Evolutionary conservation across 2,888 invertebrate genomes (phyloP), one percentile per base, ranked within the genome.

Genomic region (Synergus umbraculus): DNA sequence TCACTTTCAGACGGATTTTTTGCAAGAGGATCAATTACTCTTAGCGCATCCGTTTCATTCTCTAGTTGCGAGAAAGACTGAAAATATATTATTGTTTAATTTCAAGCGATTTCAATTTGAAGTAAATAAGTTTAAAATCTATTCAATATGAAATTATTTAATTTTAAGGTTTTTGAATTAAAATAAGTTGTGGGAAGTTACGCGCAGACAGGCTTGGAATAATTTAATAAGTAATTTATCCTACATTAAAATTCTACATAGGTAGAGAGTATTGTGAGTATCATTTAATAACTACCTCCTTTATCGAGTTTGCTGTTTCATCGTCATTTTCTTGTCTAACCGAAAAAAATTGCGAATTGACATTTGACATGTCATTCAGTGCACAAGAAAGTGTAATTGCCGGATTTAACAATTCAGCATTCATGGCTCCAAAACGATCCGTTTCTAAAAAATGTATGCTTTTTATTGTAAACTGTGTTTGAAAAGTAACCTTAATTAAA

Each of bases 21-120:
- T n/a, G 41, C 18, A 66, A 43, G 41, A 43, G 2, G 43, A 66
- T 46, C 60, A 18, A 29, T 60, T 60, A 13, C 29, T 15, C 12
- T 29, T 1, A 49, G 44, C 46, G 15, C 15, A 29, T 73, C 49
- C 8, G n/a, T 37, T 54, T 73, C 49, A 1, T n/a, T 1, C 3
- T 15, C 49, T n/a, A 49, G 37, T n/a, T 73, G 54, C 37, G 10
- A 73, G 49, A 37, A n/a, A 37, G 4, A 37, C 73, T 73, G 9
- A 15, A 69, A 69, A 49, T 4, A 60, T 60, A 18, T 60, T 60
- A 60, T 54, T 54, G n/a, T n/a, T 54, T 54, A 54, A 54, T n/a
- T 54, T n/a, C n/a, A 54, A 54, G 54, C 54, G n/a, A 8, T 54
- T n/a, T n/a, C 54, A n/a, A 8, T 54, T 7, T 8, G 7, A 54